These are phyloP conservation scores for Seladonia tumulorum DNA, from an alignment of 2,888 invertebrate species.

Conservation along the genomic window DNA sequence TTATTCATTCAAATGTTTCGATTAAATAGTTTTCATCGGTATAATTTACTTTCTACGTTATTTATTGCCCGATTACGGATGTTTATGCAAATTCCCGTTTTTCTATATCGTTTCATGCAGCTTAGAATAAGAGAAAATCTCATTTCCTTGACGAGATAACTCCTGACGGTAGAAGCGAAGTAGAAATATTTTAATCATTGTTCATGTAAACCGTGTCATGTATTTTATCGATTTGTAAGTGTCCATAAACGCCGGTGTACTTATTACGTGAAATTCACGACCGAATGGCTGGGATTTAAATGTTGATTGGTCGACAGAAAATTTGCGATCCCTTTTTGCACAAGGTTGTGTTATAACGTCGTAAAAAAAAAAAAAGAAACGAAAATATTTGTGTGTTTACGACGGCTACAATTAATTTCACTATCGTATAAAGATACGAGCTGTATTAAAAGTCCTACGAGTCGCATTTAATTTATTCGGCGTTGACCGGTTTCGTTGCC, in stretches of 20 bases:
- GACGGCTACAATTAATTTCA: constrained; percentile 38
- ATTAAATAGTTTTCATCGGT: constrained; percentile 9
- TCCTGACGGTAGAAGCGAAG: neutral
- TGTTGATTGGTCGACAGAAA: neutral
- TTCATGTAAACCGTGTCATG: neutral
- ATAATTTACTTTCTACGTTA: neutral
- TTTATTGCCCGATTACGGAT: neutral
- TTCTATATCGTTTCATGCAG: neutral
- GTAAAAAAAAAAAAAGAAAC: neutral
- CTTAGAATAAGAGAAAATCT: neutral
- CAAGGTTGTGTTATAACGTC: neutral
- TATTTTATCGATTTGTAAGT: neutral
- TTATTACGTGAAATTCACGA: neutral
- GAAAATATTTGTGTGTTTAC: neutral
- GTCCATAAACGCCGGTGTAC: neutral
- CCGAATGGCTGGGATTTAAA: neutral
- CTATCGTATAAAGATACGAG: neutral
- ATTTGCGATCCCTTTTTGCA: neutral
- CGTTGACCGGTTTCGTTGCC: constrained; percentile 32
- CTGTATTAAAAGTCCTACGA: neutral
- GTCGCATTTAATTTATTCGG: constrained; percentile 36
- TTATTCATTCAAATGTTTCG: too few species aligned
- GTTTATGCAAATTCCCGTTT: neutral
- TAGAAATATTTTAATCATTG: neutral
- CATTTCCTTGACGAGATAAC: neutral